A percentile compares a stretch with the other conserved stretches of the same genome.
phyloP scores from a whole-genome alignment of 2,888 invertebrate species.

The Lasius platythorax region DNA sequence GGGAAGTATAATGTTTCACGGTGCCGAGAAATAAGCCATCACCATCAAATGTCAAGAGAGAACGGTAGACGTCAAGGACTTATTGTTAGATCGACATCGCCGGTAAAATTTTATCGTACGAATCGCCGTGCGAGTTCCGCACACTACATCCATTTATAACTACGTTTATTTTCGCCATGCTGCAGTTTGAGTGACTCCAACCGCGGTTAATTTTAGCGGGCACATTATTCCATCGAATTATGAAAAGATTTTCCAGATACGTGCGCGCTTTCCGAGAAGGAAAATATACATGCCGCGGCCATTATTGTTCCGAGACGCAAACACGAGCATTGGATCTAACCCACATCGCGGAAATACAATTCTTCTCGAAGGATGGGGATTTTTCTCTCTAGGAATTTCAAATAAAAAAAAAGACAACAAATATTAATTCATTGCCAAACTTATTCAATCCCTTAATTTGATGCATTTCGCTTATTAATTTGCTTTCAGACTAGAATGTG shows the following conservation, averaged over 20 bases:
- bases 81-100: conserved; percentile 40
- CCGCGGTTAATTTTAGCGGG: conserved; percentile 59
- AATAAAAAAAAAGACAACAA: conserved; percentile 4
- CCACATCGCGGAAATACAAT: conserved; percentile 7
- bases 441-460: neutral
- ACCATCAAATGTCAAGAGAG: conserved; percentile 63
- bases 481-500: neutral
- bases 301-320: conserved; percentile 28
- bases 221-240: conserved; percentile 47
- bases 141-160: conserved; percentile 35
- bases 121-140: neutral
- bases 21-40: conserved; percentile 31
- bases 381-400: neutral
- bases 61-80: conserved; percentile 27
- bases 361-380: neutral
- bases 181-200: conserved; percentile 7
- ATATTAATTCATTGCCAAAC: neutral
- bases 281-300: conserved; percentile 56
- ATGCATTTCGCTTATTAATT: neutral
- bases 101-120: conserved; percentile 25
- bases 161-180: conserved; percentile 46
- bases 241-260: conserved; percentile 60
- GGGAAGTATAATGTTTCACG: conserved; percentile 30
- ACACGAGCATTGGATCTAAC: conserved; percentile 32
- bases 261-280: conserved; percentile 26